Percentiles rank a stretch among this genome's conserved stretches.
Conservation (phyloP, 1,140 invertebrate species). For the Megathymus violae region DNA sequence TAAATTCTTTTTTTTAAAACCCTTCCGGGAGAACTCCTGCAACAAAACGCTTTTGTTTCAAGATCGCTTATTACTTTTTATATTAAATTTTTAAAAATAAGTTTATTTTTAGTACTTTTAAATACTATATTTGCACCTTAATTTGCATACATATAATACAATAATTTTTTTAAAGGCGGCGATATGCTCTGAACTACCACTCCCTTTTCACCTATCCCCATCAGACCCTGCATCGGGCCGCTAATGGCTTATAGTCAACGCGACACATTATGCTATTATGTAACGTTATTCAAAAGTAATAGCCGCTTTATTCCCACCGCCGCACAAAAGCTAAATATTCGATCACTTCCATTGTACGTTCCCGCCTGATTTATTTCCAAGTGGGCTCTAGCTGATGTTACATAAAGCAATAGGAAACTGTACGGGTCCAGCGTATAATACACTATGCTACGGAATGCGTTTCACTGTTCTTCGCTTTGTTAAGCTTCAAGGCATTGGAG, state of each 20-base stretch:
- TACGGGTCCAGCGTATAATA: slow-evolving; percentile 25
- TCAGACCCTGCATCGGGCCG: neutral
- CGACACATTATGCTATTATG: slow-evolving; percentile 17
- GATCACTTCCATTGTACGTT: slow-evolving; percentile 13
- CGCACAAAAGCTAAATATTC: slow-evolving; percentile 6
- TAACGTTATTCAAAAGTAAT: slow-evolving; percentile 12
- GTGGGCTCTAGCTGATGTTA: slow-evolving; percentile 6
- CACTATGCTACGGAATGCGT: slow-evolving; percentile 42
- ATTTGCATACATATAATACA: no score
- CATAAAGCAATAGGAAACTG: slow-evolving; percentile 33
- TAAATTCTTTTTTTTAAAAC: no score
- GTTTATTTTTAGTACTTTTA: no score
- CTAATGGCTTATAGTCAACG: neutral
- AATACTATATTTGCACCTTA: no score
- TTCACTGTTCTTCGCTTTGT: slow-evolving; percentile 31
- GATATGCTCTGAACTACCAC: no score
- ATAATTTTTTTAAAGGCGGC: no score
- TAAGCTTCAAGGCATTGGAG: neutral
- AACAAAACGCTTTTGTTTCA: no score
- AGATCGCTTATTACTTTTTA: no score
- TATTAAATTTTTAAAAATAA: no score
- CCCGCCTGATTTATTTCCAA: slow-evolving; percentile 22
- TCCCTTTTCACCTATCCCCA: neutral
- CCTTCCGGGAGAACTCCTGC: no score
- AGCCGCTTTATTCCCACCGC: slow-evolving; percentile 1